Evolutionary conservation across 2,113 vertebrate genomes (phyloP), one percentile per base, ranked within the genome.

Genomic region (Picathartes gymnocephalus): DNA sequence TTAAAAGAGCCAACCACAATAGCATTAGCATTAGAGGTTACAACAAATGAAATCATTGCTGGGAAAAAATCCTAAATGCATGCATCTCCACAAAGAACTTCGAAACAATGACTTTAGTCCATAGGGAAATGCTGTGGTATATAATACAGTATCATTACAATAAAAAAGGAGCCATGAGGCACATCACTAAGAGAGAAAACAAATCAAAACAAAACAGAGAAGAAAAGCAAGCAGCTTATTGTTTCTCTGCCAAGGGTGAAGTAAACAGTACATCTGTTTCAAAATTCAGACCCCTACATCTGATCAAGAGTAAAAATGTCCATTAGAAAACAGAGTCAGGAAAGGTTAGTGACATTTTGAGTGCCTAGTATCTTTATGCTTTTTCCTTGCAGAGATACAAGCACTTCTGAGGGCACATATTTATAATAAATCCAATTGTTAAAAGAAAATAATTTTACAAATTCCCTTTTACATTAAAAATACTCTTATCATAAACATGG

Each of bases 361-460:
- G 42, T 25, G 35, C 90, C 94, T 92, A 86, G 92, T 95, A 96
- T 95, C 96, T 98, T 97, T 95, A 70, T 58, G 81, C 6, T 83
- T 92, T 93, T 71, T 23, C 57, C 40, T 65, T 61, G 60, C 56
- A 71, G 48, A 80, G 13, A 92, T 84, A 93, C 97, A 96, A 97
- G 58, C 84, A 91, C 90, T 96, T 95, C 73, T 90, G 82, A 97
- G 85, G 86, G 84, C 88, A 95, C 88, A 87, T 88, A 96, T 96
- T 97, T 97, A 93, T 86, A 97, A 97, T 94, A 96, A 97, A 97
- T 95, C 90, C 86, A 92, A 95, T 94, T 91, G 96, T 95, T 97
- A 97, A 97, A 98, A 93, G 90, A 97, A 96, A 97, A 97, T 97
- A 97, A 97, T 98, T 97, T 97, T 96, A 96, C 93, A 97, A 97